Evolutionary conservation across 2,888 invertebrate genomes (phyloP).

Genomic region (Xylota sylvarum): DNA sequence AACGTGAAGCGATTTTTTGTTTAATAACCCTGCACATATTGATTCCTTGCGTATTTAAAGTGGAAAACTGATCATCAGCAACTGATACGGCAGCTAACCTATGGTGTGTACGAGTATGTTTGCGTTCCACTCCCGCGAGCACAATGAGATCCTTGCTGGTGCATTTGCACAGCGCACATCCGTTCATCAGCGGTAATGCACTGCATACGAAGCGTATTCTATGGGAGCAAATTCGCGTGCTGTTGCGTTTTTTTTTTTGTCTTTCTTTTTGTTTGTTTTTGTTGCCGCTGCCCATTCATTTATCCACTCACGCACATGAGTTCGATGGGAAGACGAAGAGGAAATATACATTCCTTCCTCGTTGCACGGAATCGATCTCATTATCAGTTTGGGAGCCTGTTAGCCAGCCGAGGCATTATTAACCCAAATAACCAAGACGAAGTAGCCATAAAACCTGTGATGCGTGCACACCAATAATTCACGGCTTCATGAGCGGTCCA

Average conservation of each 20-base stretch:
- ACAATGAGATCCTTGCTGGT: constrained; percentile 58
- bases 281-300: constrained; percentile 68
- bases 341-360: constrained; percentile 67
- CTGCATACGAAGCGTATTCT: constrained; percentile 33
- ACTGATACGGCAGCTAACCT: constrained; percentile 71
- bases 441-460: constrained; percentile 55
- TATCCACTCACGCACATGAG: constrained; percentile 70
- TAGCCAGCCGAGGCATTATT: constrained; percentile 71
- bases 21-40: constrained; percentile 68
- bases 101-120: constrained; percentile 38
- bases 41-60: constrained; percentile 74
- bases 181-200: constrained; percentile 72
- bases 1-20: constrained; percentile 57
- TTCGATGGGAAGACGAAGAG: constrained; percentile 3
- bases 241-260: constrained; percentile 59
- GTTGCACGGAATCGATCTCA: constrained; percentile 77
- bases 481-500: constrained; percentile 58
- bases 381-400: constrained; percentile 74
- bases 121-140: constrained; percentile 46
- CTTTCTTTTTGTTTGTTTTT: not conserved
- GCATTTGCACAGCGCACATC: constrained; percentile 40
- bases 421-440: constrained; percentile 73
- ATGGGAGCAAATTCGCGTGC: constrained; percentile 73
- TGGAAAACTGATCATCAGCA: constrained; percentile 74
- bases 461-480: constrained; percentile 76